Evolutionary conservation across 2,888 invertebrate species (phyloP).

Genomic region (Lasioglossum vierecki): DNA sequence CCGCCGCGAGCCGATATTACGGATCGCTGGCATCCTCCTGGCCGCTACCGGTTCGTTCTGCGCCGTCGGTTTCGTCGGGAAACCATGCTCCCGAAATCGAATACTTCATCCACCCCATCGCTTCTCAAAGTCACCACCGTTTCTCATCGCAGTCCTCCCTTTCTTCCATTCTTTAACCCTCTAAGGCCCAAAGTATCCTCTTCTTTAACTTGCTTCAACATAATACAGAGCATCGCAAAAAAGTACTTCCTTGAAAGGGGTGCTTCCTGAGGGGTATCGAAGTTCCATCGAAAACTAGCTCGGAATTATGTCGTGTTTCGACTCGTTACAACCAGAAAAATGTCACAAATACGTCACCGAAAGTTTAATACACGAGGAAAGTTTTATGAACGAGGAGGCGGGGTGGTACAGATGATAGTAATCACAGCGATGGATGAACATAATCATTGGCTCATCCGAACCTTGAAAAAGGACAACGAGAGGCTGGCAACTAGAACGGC

Average conservation of each 20-base stretch:
- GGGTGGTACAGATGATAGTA: neutral
- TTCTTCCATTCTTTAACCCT: neutral
- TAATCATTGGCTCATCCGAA: neutral
- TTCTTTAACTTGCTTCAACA: too few relatives aligned
- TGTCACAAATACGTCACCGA: neutral
- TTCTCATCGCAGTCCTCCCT: neutral
- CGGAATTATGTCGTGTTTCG: neutral
- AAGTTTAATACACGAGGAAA: neutral
- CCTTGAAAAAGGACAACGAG: neutral
- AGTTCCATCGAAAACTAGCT: neutral
- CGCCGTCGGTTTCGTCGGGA: slow-evolving; percentile 47
- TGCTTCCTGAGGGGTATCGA: neutral
- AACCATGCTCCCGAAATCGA: slow-evolving; percentile 43
- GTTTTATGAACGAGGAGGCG: neutral
- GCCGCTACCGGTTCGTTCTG: slow-evolving; percentile 53
- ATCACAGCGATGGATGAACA: too few relatives aligned
- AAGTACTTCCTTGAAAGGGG: neutral
- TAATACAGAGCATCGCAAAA: too few relatives aligned
- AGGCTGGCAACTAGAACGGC: too few relatives aligned
- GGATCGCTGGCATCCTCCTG: slow-evolving; percentile 56
- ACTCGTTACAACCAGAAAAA: neutral
- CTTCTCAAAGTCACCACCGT: neutral
- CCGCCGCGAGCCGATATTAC: slow-evolving; percentile 61
- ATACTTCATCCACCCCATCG: slow-evolving; percentile 10
- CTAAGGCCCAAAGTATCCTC: too few relatives aligned